Percentiles rank a stretch among this genome's conserved stretches.
These are phyloP conservation scores for Thrips palmi DNA, from an alignment of 1,140 invertebrate genomes.

Conservation along the genomic window DNA sequence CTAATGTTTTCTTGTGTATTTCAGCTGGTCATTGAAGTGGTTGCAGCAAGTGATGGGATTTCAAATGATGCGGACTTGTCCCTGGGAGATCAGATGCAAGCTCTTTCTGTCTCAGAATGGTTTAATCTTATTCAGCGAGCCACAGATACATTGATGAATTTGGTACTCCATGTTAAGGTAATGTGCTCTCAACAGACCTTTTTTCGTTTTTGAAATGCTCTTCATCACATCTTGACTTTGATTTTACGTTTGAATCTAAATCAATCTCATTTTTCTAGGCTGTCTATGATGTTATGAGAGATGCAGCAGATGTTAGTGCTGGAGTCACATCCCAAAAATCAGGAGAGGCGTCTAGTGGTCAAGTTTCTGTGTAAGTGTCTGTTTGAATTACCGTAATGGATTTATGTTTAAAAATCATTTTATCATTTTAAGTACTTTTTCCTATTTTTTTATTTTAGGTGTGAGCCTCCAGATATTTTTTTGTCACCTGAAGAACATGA, in stretches of 20 bases:
- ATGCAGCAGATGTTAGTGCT: constrained; percentile 37
- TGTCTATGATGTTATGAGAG: constrained; percentile 52
- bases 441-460: constrained; percentile 6
- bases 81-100: constrained; percentile 30
- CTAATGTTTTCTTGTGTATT: no score
- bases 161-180: no score
- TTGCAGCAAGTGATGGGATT: constrained; percentile 32
- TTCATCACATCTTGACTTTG: neutral
- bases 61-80: constrained; percentile 31
- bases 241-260: constrained; percentile 6
- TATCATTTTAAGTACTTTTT: constrained; percentile 8
- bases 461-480: constrained; percentile 39
- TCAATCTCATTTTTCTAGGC: constrained; percentile 23
- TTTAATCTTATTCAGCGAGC: constrained; percentile 55
- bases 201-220: neutral
- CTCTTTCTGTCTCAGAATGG: constrained; percentile 56
- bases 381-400: neutral
- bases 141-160: no score
- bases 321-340: constrained; percentile 18
- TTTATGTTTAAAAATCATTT: neutral
- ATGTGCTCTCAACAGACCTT: no score
- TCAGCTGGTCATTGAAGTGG: constrained; percentile 66
- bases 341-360: constrained; percentile 9
- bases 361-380: constrained; percentile 12
- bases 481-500: constrained; percentile 48